Percentiles rank a stretch among this genome's conserved stretches.
Conservation (phyloP, 2,797 vertebrate species). For the Alfaro cultratus region DNA sequence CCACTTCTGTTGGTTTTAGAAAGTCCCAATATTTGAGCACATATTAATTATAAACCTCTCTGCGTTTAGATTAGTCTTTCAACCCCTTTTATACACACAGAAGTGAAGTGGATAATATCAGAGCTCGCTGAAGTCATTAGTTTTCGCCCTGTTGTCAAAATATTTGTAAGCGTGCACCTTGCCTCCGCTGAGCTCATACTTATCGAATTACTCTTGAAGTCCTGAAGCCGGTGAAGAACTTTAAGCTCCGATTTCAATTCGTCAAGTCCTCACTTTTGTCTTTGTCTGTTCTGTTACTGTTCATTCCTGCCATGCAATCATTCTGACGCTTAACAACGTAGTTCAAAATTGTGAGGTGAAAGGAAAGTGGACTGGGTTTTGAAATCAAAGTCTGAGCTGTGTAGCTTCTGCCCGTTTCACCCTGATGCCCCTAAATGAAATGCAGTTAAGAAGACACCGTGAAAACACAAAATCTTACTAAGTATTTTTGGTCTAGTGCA, state of each 20-base stretch:
- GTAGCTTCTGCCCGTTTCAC: neutral
- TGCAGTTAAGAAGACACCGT: neutral
- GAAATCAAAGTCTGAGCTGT: neutral
- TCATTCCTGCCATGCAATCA: neutral
- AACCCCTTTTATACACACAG: neutral
- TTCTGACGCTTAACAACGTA: neutral
- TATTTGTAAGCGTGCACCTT: slow-evolving; percentile 12
- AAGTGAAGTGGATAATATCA: neutral
- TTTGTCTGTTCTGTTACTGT: neutral
- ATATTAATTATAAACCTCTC: neutral
- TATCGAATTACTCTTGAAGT: neutral
- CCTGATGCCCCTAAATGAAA: neutral
- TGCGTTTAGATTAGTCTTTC: neutral
- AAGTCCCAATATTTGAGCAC: neutral
- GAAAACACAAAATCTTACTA: no score
- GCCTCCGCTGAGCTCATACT: slow-evolving; percentile 4
- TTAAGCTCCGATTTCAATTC: neutral
- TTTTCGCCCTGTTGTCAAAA: slow-evolving; percentile 19
- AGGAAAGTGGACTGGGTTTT: neutral
- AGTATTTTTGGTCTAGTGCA: no score
- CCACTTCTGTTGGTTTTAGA: neutral
- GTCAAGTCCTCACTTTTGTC: neutral
- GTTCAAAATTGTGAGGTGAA: neutral
- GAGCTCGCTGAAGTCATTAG: neutral
- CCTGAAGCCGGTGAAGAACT: slow-evolving; percentile 10